Evolutionary conservation across 2,797 vertebrate species (phyloP).

Genomic region (Chanos chanos): DNA sequence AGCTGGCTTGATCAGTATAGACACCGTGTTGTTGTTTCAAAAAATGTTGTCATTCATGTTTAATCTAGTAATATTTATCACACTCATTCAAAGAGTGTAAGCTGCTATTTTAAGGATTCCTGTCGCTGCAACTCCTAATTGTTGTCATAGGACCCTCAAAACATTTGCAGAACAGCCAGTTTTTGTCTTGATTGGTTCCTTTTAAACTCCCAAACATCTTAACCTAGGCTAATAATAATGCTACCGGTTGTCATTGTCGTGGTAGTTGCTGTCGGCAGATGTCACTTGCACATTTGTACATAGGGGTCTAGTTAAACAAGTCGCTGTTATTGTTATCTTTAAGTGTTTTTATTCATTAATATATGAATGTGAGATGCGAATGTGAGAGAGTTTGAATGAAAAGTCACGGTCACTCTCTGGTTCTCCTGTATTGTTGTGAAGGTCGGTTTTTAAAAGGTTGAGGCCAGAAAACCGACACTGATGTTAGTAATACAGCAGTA

Average conservation of each 20-base stretch:
- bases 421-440: conserved; percentile 83
- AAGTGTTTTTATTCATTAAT: too few species aligned
- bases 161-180: too few species aligned
- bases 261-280: neutral
- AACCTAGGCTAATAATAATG: too few species aligned
- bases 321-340: neutral
- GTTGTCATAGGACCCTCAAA: too few species aligned
- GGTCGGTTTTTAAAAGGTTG: conserved; percentile 89
- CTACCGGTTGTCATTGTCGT: too few species aligned
- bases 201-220: too few species aligned
- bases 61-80: conserved; percentile 50
- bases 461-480: conserved; percentile 85
- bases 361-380: conserved; percentile 3
- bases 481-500: conserved; percentile 71
- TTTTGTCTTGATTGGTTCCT: too few species aligned
- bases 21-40: conserved; percentile 59
- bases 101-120: too few species aligned
- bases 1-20: conserved; percentile 86
- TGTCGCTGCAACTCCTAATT: too few species aligned
- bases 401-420: conserved; percentile 56
- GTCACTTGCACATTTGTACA: neutral
- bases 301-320: neutral
- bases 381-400: conserved; percentile 18
- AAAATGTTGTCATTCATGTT: conserved; percentile 71
- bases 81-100: conserved; percentile 34